Evolutionary conservation across 2,797 vertebrate genomes (phyloP).

Genomic region (Garrulus glandarius): DNA sequence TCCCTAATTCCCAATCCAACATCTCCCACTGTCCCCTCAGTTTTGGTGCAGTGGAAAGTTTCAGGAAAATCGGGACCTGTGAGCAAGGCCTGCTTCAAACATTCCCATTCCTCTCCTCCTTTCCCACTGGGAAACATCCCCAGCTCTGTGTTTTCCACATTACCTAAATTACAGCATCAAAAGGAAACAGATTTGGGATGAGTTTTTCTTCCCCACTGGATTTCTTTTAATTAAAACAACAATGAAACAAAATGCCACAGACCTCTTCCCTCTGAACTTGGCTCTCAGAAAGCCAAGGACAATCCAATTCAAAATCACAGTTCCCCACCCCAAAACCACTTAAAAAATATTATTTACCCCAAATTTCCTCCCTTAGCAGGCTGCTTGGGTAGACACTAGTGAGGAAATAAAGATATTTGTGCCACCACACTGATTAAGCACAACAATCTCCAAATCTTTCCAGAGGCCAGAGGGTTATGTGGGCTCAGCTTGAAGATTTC

Average conservation of each 20-base stretch:
- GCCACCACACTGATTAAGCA: neutral
- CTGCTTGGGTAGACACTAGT: neutral
- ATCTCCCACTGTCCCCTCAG: neutral
- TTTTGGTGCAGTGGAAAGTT: neutral
- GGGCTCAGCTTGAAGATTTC: neutral
- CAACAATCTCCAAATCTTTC: too few species aligned
- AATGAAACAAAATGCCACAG: neutral
- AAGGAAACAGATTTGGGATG: neutral
- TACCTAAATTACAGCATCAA: neutral
- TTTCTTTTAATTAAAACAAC: neutral
- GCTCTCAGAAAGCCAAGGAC: neutral
- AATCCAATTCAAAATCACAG: neutral
- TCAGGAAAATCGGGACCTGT: neutral
- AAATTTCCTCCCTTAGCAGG: neutral
- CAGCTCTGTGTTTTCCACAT: neutral
- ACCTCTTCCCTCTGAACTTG: neutral
- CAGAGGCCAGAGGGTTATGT: too few species aligned
- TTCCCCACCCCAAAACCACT: neutral
- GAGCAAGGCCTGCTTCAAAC: neutral
- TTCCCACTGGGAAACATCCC: neutral
- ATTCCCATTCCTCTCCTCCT: neutral
- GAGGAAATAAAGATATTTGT: neutral
- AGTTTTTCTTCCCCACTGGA: neutral
- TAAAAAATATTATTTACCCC: neutral
- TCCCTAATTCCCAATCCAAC: neutral